Base-by-base conservation (phyloP, 2,888 invertebrate species). In the Sceliomorpha sp. region DNA sequence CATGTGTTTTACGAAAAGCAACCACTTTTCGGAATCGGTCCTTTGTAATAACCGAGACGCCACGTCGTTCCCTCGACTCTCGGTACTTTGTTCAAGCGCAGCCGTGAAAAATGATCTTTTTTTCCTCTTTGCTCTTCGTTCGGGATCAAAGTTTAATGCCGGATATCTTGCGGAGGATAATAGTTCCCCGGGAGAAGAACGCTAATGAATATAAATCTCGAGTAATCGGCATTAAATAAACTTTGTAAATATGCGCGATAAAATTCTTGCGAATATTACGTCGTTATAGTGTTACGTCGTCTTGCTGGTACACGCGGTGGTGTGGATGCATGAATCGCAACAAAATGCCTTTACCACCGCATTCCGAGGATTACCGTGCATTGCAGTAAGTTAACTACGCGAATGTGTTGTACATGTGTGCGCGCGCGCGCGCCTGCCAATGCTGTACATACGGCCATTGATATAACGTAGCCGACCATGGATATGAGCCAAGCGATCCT, bases 401-500 rank as follows among this genome's bases (percentile, higher is more conserved):
- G 26, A 8, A 12, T 10, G 14, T 14, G 58, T 17, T n/a, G n/a
- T n/a, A n/a, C n/a, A n/a, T n/a, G 17, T 47, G 15, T 51, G 27
- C 32, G 47, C 26, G 47, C 44, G 45, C 51, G 29, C 20, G 20
- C n/a, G 20, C 5, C 3, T 20, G 2, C 3, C 5, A 20, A 4
- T 20, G 20, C 3, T 5, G 20, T 5, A 20, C 45, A 64, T 44
- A 58, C 48, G 12, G 56, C 64, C 62, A 63, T 63, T 63, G 47
- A 63, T 63, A 29, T 48, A 62, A 62, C 56, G 62, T 48, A 66
- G 59, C 55, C 47, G 60, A 31, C 56, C 60, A 70, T 80, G 78
- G 79, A 78, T 67, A 48, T 14, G 60, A 62, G 81, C 80, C 80
- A 80, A 78, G 73, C 60, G 71, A 72, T 71, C 71, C 72, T 72